Evolutionary conservation across 2,797 vertebrate genomes (phyloP), one percentile per base, ranked within the genome.

Genomic region (Vireo griseus): DNA sequence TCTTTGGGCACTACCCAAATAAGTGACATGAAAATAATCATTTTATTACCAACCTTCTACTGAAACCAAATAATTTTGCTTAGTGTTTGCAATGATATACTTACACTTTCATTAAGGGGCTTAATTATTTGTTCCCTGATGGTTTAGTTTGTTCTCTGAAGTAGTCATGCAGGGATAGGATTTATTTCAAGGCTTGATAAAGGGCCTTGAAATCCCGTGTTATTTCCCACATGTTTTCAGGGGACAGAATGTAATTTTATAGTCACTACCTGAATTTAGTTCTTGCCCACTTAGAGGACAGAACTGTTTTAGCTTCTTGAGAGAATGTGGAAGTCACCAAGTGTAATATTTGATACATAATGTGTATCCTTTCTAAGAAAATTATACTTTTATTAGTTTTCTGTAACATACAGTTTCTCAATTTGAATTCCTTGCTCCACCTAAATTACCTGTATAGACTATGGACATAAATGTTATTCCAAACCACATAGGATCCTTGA

Each of bases 51-150:
- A 79, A 69, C 17, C 31, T 82, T 42, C 37, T 88, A 63, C 42
- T 74, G 68, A 92, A 93, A 92, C 11, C 13, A 1, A 79, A 7
- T 86, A 50, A 72, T 94, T 91, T 77, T 80, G 33, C 78, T 71
- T 87, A 73, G 82, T 75, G 11, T 77, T 61, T 91, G 10, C 86
- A 77, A 68, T 63, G 28, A 74, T 82, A 61, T 13, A 37, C 40
- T 85, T 85, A 39, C 15, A 63, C 11, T 52, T 79, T 73, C 61
- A 54, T 90, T 91, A 80, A 77, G 61, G 35, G 54, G 16, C 50
- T 90, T 91, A 77, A 88, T 86, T 92, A 68, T 83, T 92, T 94
- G 28, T 71, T 94, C 61, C 62, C 42, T 88, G 58, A 72, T 84
- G 66, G 22, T 68, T 92, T 91, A 61, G 37, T 74, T 74, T 86